Percentiles rank a stretch among this genome's conserved stretches.
Conservation (phyloP, 2,113 vertebrate species). For the Onychostoma macrolepis region DNA sequence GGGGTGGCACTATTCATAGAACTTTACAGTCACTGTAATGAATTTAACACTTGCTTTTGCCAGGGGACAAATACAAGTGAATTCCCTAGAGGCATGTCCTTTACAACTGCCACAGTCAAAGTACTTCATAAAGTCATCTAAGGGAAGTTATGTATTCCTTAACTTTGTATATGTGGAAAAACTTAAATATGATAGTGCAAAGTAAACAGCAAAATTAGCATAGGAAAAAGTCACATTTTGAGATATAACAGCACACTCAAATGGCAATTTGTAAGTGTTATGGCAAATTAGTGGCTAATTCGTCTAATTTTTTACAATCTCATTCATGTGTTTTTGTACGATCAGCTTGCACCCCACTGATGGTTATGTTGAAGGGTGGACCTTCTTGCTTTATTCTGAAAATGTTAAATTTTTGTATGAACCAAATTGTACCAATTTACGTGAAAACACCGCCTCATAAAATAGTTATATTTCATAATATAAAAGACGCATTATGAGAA, state of each 20-base stretch:
- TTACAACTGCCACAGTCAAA: slow-evolving; percentile 9
- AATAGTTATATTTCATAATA: not conserved
- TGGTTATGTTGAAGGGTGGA: not conserved
- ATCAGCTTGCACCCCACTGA: too few relatives aligned
- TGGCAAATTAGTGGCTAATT: not conserved
- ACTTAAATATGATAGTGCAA: not conserved
- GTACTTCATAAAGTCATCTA: not conserved
- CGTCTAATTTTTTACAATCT: not conserved
- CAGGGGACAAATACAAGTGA: slow-evolving; percentile 37
- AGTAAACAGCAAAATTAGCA: not conserved
- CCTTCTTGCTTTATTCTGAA: not conserved
- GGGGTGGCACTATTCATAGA: slow-evolving; percentile 43
- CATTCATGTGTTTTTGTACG: not conserved
- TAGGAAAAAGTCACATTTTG: not conserved
- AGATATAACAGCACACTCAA: not conserved
- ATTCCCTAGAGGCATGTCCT: slow-evolving; percentile 22
- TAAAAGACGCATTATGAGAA: not conserved
- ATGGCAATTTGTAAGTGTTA: not conserved
- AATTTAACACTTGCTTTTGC: slow-evolving; percentile 37
- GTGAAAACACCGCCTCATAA: not conserved
- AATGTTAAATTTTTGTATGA: not conserved
- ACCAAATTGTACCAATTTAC: not conserved
- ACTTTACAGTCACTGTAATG: slow-evolving; percentile 20
- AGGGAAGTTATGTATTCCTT: not conserved
- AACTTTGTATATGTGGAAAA: not conserved